Conservation (phyloP, 2,113 vertebrate species). For the Megaceryle torquata region DNA sequence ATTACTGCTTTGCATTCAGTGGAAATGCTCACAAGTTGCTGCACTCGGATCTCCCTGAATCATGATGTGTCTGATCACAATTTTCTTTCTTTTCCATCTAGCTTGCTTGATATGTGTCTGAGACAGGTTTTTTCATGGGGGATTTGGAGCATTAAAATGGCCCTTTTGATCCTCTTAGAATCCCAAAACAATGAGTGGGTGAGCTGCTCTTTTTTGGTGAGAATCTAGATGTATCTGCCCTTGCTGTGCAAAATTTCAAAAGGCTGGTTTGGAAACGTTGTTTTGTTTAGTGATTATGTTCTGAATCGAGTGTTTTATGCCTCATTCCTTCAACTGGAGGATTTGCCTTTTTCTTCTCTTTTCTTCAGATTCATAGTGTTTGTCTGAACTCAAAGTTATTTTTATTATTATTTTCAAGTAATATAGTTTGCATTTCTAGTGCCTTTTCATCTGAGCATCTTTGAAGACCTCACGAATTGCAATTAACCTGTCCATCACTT, state of each 20-base stretch:
- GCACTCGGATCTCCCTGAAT: not conserved
- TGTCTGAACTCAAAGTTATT: not conserved
- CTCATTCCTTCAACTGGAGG: not conserved
- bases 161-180: constrained; percentile 10
- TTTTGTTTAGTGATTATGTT: not conserved
- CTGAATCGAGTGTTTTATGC: not conserved
- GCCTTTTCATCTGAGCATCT: not conserved
- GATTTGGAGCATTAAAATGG: constrained; percentile 39
- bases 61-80: not conserved
- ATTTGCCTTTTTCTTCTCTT: not conserved
- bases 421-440: not conserved
- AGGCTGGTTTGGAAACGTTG: not conserved
- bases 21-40: not conserved
- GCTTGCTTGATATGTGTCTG: not conserved
- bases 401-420: not conserved
- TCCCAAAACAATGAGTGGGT: not conserved
- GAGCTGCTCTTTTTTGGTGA: constrained; percentile 16
- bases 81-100: constrained; percentile 4
- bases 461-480: not conserved
- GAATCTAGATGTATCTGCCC: not conserved
- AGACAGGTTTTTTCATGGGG: not conserved
- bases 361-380: not conserved
- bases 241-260: not conserved
- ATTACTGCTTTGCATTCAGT: constrained; percentile 56
- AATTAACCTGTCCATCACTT: not conserved